Percentiles rank a stretch among this genome's conserved stretches.
These are phyloP conservation scores for Linyphia triangularis DNA, from an alignment of 2,888 invertebrate genomes.

Conservation along the genomic window DNA sequence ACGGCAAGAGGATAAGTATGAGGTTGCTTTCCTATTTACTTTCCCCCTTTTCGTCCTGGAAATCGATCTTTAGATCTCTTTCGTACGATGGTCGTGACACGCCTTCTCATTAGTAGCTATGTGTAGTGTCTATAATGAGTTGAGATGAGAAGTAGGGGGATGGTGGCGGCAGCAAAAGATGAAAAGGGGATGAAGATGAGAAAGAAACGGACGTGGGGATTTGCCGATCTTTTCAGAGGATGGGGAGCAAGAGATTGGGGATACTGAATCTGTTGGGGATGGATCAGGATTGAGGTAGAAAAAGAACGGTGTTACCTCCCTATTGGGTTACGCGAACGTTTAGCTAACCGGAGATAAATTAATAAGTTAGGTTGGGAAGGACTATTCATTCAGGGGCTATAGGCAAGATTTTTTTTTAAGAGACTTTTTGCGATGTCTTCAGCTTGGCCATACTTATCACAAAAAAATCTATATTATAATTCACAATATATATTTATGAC, in stretches of 20 bases:
- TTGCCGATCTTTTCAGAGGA: neutral
- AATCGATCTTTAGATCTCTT: constrained; percentile 64
- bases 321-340: neutral
- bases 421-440: too few species aligned
- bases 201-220: constrained; percentile 48
- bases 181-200: neutral
- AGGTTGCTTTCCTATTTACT: too few species aligned
- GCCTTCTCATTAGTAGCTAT: constrained; percentile 73
- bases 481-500: too few species aligned
- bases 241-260: too few species aligned
- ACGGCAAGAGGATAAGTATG: too few species aligned
- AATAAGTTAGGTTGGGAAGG: neutral
- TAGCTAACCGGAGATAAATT: neutral
- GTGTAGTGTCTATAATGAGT: constrained; percentile 75
- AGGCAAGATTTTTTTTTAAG: too few species aligned
- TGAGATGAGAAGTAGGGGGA: constrained; percentile 9
- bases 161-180: neutral
- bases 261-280: constrained; percentile 36
- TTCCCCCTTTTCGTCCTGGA: neutral
- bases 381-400: too few species aligned
- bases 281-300: neutral
- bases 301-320: neutral
- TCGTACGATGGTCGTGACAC: constrained; percentile 55
- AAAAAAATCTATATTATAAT: too few species aligned
- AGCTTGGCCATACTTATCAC: too few species aligned